phyloP scores from a whole-genome alignment of 1,140 invertebrate species.

The Telenomus remus region DNA sequence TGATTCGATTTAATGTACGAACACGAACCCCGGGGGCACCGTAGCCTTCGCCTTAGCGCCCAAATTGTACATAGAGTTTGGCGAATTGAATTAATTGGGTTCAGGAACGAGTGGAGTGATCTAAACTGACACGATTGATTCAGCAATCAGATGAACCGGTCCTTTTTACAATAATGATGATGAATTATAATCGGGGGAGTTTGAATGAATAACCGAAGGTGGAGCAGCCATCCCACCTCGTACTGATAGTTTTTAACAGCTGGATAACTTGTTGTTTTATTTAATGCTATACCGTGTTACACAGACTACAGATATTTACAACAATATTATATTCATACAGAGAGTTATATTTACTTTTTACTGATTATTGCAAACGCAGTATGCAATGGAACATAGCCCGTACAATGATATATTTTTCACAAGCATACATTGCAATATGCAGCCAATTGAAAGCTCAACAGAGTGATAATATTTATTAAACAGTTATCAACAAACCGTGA shows the following conservation, averaged over 20 bases:
- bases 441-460: slow-evolving; percentile 75
- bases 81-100: slow-evolving; percentile 12
- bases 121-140: no score
- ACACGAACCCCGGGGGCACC: slow-evolving; percentile 30
- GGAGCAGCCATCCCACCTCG: slow-evolving; percentile 76
- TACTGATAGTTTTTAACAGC: slow-evolving; percentile 73
- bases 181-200: slow-evolving; percentile 46
- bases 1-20: slow-evolving; percentile 68
- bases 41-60: slow-evolving; percentile 44
- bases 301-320: slow-evolving; percentile 77
- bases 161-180: slow-evolving; percentile 50
- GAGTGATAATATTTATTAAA: slow-evolving; percentile 75
- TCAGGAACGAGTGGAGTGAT: background rate
- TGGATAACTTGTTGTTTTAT: slow-evolving; percentile 76
- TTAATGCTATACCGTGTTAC: slow-evolving; percentile 77
- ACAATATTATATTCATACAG: slow-evolving; percentile 77
- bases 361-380: slow-evolving; percentile 72
- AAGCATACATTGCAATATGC: slow-evolving; percentile 73
- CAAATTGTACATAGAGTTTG: slow-evolving; percentile 51
- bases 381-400: slow-evolving; percentile 71
- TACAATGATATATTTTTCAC: slow-evolving; percentile 75
- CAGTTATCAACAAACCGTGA: slow-evolving; percentile 73
- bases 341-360: slow-evolving; percentile 77
- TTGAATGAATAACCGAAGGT: slow-evolving; percentile 72
- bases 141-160: slow-evolving; percentile 38